Evolutionary conservation across 92 coral and sea anemone genomes (phyloP).

Genomic region (Heliopora coerulea): DNA sequence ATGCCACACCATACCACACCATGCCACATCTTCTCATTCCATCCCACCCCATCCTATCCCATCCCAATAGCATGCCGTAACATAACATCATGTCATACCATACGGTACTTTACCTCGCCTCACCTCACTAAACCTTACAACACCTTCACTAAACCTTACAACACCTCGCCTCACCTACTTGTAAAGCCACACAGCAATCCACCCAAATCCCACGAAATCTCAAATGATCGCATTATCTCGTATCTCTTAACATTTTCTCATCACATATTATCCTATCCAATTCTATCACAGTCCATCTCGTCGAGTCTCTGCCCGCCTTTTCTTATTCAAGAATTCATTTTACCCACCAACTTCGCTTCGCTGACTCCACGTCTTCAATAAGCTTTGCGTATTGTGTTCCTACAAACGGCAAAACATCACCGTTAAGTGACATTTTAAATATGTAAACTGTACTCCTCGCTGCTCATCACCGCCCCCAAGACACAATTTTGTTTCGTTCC

Average conservation of each 20-base stretch:
- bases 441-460: too few species aligned
- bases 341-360: constrained; percentile 34
- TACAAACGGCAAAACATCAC: too few species aligned
- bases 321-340: neutral
- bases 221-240: neutral
- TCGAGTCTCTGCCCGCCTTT: neutral
- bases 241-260: neutral
- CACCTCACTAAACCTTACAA: too few species aligned
- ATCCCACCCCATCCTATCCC: constrained; percentile 12
- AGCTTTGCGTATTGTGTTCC: constrained; percentile 8
- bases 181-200: too few species aligned
- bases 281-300: neutral
- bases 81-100: neutral
- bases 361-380: constrained; percentile 21
- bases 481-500: too few species aligned
- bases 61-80: constrained; percentile 4
- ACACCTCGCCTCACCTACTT: too few species aligned
- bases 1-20: neutral
- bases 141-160: too few species aligned
- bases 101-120: neutral
- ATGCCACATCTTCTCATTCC: neutral
- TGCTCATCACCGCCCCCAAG: too few species aligned
- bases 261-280: neutral
- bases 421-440: too few species aligned
- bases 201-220: neutral